Evolutionary conservation across 1,140 invertebrate species (phyloP), one percentile per base, ranked within the genome.

Genomic region (Palaemon carinicauda): DNA sequence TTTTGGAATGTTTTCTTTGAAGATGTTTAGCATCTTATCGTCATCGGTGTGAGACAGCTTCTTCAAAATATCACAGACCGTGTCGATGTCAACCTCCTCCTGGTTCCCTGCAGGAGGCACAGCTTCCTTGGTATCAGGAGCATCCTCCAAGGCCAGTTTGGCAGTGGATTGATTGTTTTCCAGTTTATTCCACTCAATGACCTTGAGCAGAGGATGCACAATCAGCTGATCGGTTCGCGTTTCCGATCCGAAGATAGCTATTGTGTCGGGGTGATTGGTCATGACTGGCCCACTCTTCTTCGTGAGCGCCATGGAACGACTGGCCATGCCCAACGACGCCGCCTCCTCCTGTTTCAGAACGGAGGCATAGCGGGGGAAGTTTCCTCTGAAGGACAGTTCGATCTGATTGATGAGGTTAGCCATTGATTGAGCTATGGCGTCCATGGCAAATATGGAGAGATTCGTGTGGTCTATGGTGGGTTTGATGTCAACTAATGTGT

Each of bases 61-160:
- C 29, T 69, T 69, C 65, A 69, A 31, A 69, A 69, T 69, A 69
- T 69, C 65, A 69, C 65, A 69, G 14, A 69, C 65, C n/a, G 65
- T 21, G 9, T 69, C 65, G 29, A 69, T 21, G 14, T 24, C 15
- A 2, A 69, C 65, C 24, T 69, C 65, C 29, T 69, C 65, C 21
- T 19, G 21, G 65, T 69, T 69, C 17, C 29, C 65, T 7, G 17
- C 21, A 2, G 65, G 17, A 2, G 65, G 17, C n/a, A 0, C 14
- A 9, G 3, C n/a, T 15, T 69, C 12, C 65, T 27, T 5, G 0
- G 24, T 27, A 17, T 69, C n/a, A 15, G 65, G 29, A 24, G 1
- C 24, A 31, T 21, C 24, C 65, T 27, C 65, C 29, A 31, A 69
- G 24, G 65, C 14, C 65, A 21, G 24, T 17, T 69, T 31, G 4